Percentiles rank a stretch among this genome's conserved stretches.
These are phyloP conservation scores for Amorpha juglandis DNA, from an alignment of 2,888 invertebrate species.

Conservation along the genomic window DNA sequence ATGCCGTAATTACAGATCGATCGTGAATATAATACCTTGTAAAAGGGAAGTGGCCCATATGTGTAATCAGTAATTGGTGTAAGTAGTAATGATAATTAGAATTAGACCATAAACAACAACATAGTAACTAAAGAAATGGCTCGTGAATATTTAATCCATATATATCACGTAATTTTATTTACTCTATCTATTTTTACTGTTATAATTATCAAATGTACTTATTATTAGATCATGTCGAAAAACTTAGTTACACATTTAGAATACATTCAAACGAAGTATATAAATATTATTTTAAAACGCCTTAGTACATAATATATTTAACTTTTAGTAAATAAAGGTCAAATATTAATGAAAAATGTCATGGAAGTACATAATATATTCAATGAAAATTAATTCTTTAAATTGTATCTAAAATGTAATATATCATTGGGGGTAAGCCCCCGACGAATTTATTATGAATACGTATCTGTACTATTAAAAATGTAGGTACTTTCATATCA, in stretches of 20 bases:
- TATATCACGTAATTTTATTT: not conserved
- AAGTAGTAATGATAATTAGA: not conserved
- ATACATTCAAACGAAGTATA: not conserved
- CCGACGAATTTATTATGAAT: not conserved
- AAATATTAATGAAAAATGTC: slow-evolving; percentile 4
- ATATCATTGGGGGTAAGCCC: not conserved
- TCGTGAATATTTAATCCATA: not conserved
- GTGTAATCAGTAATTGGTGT: not conserved
- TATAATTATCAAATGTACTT: not conserved
- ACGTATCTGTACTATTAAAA: slow-evolving; percentile 15
- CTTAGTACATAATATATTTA: not conserved
- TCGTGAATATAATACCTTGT: not conserved
- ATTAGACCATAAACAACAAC: not conserved
- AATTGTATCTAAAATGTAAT: not conserved
- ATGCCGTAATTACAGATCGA: not conserved
- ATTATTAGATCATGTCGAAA: not conserved
- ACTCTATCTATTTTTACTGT: not conserved
- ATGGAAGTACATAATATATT: slow-evolving; percentile 16
- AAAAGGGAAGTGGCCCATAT: not conserved
- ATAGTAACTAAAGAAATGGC: not conserved
- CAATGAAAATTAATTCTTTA: not conserved
- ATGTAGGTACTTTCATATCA: slow-evolving; percentile 14
- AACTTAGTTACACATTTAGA: not conserved
- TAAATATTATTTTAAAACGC: not conserved
- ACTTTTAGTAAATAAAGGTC: not conserved